Base-by-base conservation (phyloP, 2,113 vertebrate genomes). In the Australoheros scitulus region DNA sequence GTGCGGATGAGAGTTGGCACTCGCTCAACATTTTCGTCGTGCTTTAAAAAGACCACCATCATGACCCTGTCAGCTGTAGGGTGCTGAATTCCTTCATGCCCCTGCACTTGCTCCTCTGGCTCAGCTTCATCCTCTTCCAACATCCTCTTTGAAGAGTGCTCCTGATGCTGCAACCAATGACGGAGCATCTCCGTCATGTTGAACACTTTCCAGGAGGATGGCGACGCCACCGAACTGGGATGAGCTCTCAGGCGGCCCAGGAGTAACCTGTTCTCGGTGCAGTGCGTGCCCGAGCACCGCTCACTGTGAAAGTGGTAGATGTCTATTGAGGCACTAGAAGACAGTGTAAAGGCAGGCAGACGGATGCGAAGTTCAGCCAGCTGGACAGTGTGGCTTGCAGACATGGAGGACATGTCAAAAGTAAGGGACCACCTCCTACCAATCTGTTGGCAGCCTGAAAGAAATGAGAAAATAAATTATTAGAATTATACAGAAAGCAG, bases 381-480 rank as follows among this genome's bases (percentile, higher is more conserved):
- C 1, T 94, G 96, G 80, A 98, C 88, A 17, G 94, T 91, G 65
- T 96, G 96, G 26, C 88, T 93, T 18, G 91, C 61, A 50, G 96
- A 94, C 9, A 97, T 94, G 55, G 97, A 96, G 57, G 97, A 97
- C 94, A 97, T 86, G 94, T 98, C 97, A 65, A 98, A 98, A 55
- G 95, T 96, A 76, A 98, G 74, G 0, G 92, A 94, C 96, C 97
- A 97, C 63, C 81, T 96, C 13, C 95, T 93, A 20, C 94, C 94
- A 4, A 80, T 81, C 90, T 95, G 96, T 68, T 92, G 81, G 61
- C 89, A 97, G 86, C 91, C 97, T 98, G 92, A 9, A 92, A 91
- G 13, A 34, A 64, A 89, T 2, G 18, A 55, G 36, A n/a, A 52
- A 50, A 63, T 4, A 8, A 50, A 64, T 50, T 18, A 65, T 89